phyloP scores from a whole-genome alignment of 1,140 invertebrate species.

The Helicoverpa armigera region DNA sequence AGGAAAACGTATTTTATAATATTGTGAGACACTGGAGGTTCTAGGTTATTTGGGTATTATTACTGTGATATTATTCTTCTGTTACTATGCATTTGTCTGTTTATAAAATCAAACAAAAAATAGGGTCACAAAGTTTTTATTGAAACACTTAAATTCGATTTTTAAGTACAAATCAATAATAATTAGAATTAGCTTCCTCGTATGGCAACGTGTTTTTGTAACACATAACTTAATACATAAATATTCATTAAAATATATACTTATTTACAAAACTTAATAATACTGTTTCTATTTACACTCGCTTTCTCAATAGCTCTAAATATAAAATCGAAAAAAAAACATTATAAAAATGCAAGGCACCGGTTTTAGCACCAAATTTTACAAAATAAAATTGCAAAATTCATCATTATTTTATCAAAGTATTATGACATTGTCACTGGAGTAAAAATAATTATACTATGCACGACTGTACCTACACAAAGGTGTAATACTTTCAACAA shows the following conservation, averaged over 20 bases:
- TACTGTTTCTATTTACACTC: conserved; percentile 67
- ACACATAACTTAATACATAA: conserved; percentile 62
- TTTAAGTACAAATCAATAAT: conserved; percentile 77
- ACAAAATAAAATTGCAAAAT: conserved; percentile 10
- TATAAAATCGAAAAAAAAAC: conserved; percentile 50
- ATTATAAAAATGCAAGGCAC: conserved; percentile 66
- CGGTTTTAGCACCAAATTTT: conserved; percentile 55
- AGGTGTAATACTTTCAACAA: neutral
- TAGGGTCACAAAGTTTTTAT: conserved; percentile 58
- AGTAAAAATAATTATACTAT: conserved; percentile 14
- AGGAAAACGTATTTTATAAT: too few species aligned
- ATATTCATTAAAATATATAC: conserved; percentile 60
- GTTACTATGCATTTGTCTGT: too few species aligned
- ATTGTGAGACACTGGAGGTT: too few species aligned
- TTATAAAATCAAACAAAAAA: neutral
- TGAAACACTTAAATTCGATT: conserved; percentile 77
- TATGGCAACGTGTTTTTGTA: conserved; percentile 72
- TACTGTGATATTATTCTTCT: too few species aligned
- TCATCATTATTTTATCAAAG: neutral
- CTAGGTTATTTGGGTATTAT: too few species aligned
- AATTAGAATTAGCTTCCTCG: conserved; percentile 52
- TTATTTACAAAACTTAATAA: conserved; percentile 71
- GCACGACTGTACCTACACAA: conserved; percentile 23
- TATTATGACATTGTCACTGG: neutral
- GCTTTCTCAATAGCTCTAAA: conserved; percentile 57